Percentiles rank a stretch among this genome's conserved stretches.
Evolutionary conservation across 2,888 invertebrate genomes (phyloP).

Genomic region (Apamea epomidion): DNA sequence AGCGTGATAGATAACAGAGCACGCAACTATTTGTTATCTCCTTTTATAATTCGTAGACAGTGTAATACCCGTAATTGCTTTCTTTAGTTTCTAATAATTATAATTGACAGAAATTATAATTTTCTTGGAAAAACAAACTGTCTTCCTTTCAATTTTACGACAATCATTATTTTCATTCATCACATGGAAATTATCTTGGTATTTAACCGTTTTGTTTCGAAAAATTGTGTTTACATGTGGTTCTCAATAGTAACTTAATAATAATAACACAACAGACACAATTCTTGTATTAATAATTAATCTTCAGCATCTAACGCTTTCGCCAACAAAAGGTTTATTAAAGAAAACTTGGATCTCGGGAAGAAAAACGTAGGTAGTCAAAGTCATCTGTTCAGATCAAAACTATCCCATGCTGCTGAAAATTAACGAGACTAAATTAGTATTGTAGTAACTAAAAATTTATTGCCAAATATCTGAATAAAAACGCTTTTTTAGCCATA

Average conservation of each 20-base stretch:
- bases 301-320: background rate
- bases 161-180: background rate
- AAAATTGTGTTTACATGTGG: background rate
- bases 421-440: background rate
- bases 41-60: constrained; percentile 66
- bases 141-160: background rate
- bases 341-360: background rate
- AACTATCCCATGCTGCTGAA: background rate
- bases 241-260: background rate
- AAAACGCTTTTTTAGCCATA: constrained; percentile 1
- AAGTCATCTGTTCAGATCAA: background rate
- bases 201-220: background rate
- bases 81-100: constrained; percentile 35
- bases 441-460: background rate
- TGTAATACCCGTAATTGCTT: constrained; percentile 48
- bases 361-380: background rate
- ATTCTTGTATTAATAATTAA: background rate
- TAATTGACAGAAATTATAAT: constrained; percentile 8
- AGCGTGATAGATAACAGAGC: constrained; percentile 75
- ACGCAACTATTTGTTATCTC: constrained; percentile 74
- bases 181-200: background rate
- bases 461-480: constrained; percentile 6
- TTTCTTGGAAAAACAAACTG: constrained; percentile 13
- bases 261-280: background rate
- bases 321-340: background rate